Conservation (phyloP, 2,888 invertebrate genomes). For the Anticlea derivata region DNA sequence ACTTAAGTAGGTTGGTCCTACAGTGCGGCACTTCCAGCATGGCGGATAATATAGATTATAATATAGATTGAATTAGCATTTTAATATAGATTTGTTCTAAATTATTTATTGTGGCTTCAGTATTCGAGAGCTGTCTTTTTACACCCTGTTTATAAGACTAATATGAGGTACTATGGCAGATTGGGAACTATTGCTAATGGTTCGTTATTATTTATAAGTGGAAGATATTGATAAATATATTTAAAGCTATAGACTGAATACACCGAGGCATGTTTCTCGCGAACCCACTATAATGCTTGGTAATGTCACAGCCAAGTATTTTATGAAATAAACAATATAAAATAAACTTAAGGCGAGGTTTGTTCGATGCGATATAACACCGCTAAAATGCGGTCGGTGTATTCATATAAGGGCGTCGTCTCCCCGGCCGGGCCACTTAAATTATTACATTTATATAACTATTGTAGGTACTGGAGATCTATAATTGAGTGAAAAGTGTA, state of each 20-base stretch:
- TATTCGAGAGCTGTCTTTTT: too few species aligned
- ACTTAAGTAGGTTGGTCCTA: too few species aligned
- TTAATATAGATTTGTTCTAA: too few species aligned
- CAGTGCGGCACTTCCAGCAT: too few species aligned
- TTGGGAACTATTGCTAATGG: conserved; percentile 74
- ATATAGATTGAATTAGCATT: too few species aligned
- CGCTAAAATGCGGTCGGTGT: conserved; percentile 55
- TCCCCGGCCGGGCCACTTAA: conserved; percentile 68
- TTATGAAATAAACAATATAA: conserved; percentile 36
- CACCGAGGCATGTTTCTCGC: conserved; percentile 56
- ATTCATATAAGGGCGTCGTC: conserved; percentile 56
- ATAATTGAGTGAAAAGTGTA: conserved; percentile 20
- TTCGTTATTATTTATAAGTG: conserved; percentile 67
- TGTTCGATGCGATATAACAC: conserved; percentile 20
- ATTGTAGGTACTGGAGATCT: conserved; percentile 69
- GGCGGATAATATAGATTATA: too few species aligned
- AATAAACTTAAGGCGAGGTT: conserved; percentile 29
- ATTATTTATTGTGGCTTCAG: too few species aligned
- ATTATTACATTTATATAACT: conserved; percentile 73
- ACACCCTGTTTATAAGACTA: too few species aligned
- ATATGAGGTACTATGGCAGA: conserved; percentile 80
- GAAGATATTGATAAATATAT: conserved; percentile 80
- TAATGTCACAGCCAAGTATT: conserved; percentile 39
- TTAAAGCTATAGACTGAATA: conserved; percentile 79
- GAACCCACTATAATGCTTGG: conserved; percentile 34